Evolutionary conservation across 2,888 invertebrate genomes (phyloP), one percentile per base, ranked within the genome.

Genomic region (Ophonus ardosiacus): DNA sequence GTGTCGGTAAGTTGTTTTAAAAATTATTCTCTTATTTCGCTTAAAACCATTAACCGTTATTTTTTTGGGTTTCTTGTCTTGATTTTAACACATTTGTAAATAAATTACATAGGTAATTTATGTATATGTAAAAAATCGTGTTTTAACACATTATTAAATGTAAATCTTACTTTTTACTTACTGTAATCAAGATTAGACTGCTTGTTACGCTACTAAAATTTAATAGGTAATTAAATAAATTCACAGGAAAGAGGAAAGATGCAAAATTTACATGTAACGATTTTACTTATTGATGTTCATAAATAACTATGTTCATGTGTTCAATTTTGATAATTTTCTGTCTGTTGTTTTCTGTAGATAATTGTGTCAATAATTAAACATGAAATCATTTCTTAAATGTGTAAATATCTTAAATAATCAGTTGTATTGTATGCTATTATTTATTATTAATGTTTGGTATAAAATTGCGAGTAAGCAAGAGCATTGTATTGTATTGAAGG

Each of bases 141-240:
- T 31, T 51, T 51, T 51, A 8, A 13, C 43, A 51, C 10, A 51
- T 51, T 74, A 51, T 74, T 10, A 71, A 71, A 68, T 68, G 15
- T 5, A 68, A 68, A 43, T 43, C 40, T 40, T 68, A 15, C 13
- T 31, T 68, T 61, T 38, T 31, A 38, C 15, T 15, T 15, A 38
- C 38, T 15, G 31, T 68, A 51, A 74, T 74, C 17, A 74, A 43
- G 71, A 74, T 74, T 74, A 40, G 40, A 74, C 40, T 43, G 13
- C 18, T 10, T 18, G 71, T 74, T 74, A 43, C 43, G 71, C 51
- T 74, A 40, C 13, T 40, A 13, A 43, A 74, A 74, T 10, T 74
- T 74, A 18, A 18, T 74, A 43, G 18, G 40, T 71, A 43, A 74
- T 74, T 74, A 74, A 51, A 43, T 74, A 43, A 18, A 18, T 43